phyloP scores from a whole-genome alignment of 2,797 vertebrate species.

The Dicrostonyx torquatus region DNA sequence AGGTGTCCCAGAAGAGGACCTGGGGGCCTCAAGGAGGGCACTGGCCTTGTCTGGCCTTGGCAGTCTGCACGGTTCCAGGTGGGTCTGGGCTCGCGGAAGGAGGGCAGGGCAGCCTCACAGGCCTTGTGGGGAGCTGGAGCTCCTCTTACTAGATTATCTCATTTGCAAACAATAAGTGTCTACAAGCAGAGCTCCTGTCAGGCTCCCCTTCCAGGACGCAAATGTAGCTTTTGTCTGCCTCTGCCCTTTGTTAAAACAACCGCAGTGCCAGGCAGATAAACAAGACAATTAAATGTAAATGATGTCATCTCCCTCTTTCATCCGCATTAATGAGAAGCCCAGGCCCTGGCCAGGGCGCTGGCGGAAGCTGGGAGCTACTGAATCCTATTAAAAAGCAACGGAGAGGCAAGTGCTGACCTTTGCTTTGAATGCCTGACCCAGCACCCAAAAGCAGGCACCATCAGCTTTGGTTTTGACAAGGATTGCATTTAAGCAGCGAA shows the following conservation, averaged over 20 bases:
- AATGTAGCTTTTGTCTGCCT: slow-evolving; percentile 85
- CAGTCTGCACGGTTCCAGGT: neutral
- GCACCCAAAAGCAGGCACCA: slow-evolving; percentile 15
- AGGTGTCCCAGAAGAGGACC: neutral
- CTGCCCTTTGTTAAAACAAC: slow-evolving; percentile 87
- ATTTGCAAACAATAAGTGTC: slow-evolving; percentile 88
- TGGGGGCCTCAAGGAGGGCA: too few relatives aligned
- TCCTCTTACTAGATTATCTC: slow-evolving; percentile 78
- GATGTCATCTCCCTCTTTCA: slow-evolving; percentile 87
- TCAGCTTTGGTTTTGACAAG: slow-evolving; percentile 86
- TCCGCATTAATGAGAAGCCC: slow-evolving; percentile 82
- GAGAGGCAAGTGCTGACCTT: slow-evolving; percentile 91
- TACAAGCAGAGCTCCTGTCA: slow-evolving; percentile 79
- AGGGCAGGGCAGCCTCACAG: neutral
- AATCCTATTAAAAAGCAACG: slow-evolving; percentile 80
- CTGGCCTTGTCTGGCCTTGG: neutral
- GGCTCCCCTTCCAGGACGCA: slow-evolving; percentile 82
- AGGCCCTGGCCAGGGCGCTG: slow-evolving; percentile 69
- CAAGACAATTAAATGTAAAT: slow-evolving; percentile 86
- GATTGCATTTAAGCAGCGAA: slow-evolving; percentile 87
- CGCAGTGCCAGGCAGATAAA: slow-evolving; percentile 87
- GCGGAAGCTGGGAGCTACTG: slow-evolving; percentile 78
- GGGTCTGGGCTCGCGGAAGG: rapidly evolving
- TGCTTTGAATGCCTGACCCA: slow-evolving; percentile 89
- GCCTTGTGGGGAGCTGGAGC: neutral